phyloP scores from a whole-genome alignment of 1,140 invertebrate species.

The Orchestia grillus region DNA sequence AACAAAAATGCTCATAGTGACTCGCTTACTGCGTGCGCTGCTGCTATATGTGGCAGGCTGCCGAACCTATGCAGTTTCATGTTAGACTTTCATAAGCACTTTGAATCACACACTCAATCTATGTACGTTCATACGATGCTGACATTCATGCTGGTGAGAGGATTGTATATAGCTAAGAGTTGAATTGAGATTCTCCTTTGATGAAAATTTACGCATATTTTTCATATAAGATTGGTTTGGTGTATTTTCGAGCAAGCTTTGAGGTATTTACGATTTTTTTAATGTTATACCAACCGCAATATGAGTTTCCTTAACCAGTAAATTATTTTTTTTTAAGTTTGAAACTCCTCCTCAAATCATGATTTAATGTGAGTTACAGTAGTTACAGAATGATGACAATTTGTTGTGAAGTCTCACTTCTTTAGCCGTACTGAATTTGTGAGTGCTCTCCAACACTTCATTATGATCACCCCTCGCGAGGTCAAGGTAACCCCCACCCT shows the following conservation, averaged over 20 bases:
- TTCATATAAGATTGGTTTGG: not conserved
- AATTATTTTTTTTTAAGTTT: not conserved
- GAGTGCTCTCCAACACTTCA: not conserved
- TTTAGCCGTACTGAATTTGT: not conserved
- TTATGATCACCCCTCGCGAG: no score
- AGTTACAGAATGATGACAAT: not conserved
- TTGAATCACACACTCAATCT: not conserved
- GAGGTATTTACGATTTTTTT: not conserved
- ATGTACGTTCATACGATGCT: not conserved
- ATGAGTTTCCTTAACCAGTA: not conserved
- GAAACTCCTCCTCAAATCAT: not conserved
- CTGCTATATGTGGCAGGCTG: not conserved
- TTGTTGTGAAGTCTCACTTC: not conserved
- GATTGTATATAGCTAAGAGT: not conserved
- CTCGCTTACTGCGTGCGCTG: not conserved
- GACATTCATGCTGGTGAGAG: not conserved
- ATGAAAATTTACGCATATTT: not conserved
- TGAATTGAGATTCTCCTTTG: not conserved
- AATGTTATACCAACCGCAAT: no score
- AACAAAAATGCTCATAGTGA: not conserved
- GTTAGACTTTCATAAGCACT: not conserved
- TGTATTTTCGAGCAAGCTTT: not conserved
- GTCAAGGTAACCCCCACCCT: no score
- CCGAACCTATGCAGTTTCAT: not conserved
- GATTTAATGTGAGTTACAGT: not conserved